These are phyloP conservation scores for Cephalopterus ornatus DNA, from an alignment of 2,113 vertebrate genomes.

Conservation along the genomic window DNA sequence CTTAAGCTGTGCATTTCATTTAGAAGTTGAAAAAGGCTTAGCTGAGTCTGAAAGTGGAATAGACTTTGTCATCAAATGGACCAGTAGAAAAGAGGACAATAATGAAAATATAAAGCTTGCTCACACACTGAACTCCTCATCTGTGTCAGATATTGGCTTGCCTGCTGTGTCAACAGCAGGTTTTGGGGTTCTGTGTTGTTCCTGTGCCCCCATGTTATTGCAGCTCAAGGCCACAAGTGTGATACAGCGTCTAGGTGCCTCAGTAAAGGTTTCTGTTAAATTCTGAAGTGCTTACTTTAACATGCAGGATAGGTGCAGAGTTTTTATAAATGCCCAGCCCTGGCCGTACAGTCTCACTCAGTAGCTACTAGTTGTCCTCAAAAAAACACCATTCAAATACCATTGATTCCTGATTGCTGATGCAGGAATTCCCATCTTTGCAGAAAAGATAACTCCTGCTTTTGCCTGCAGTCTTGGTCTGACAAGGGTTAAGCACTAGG, in stretches of 20 bases:
- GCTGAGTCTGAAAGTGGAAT: neutral
- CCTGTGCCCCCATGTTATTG: neutral
- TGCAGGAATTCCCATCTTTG: neutral
- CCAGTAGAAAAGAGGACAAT: neutral
- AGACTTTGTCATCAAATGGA: neutral
- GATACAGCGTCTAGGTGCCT: neutral
- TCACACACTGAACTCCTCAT: neutral
- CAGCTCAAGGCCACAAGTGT: neutral
- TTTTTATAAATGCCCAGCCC: neutral
- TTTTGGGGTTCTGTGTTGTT: neutral
- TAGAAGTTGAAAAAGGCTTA: neutral
- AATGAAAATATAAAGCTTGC: neutral
- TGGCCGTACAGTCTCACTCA: neutral
- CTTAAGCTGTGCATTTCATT: neutral
- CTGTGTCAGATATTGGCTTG: neutral
- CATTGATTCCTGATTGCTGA: neutral
- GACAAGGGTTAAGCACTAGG: neutral
- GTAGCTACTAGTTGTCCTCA: neutral
- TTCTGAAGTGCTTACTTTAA: neutral
- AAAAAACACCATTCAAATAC: neutral
- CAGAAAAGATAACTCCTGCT: neutral
- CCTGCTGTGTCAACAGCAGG: neutral
- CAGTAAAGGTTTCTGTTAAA: neutral
- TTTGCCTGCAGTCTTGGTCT: neutral
- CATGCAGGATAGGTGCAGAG: neutral